These are phyloP conservation scores for Leptothorax acervorum DNA, from an alignment of 2,888 invertebrate species.

Conservation along the genomic window DNA sequence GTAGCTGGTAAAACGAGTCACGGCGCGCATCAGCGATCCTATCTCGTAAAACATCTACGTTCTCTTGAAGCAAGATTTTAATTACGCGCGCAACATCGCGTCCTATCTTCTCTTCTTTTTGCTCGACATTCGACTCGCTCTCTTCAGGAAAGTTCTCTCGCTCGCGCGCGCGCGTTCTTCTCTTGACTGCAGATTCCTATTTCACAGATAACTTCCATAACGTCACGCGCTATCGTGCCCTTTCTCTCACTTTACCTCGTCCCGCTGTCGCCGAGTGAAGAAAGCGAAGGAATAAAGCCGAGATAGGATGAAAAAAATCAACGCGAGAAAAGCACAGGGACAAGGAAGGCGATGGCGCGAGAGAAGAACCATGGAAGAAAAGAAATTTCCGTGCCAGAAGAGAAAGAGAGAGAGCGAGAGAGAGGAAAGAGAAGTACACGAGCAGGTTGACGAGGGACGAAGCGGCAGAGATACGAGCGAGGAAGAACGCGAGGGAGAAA, in stretches of 20 bases:
- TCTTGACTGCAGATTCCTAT: slow-evolving; percentile 68
- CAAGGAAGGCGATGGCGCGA: slow-evolving; percentile 22
- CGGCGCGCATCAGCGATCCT: slow-evolving; percentile 19
- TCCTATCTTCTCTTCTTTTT: not conserved
- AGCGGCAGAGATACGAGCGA: slow-evolving; percentile 34
- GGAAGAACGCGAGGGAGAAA: slow-evolving; percentile 46
- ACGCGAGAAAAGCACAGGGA: slow-evolving; percentile 4
- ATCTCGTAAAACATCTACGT: slow-evolving; percentile 16
- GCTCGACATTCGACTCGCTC: slow-evolving; percentile 34
- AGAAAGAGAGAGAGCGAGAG: not conserved
- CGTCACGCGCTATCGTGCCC: slow-evolving; percentile 59
- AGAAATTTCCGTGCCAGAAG: slow-evolving; percentile 37
- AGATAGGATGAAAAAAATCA: slow-evolving; percentile 36
- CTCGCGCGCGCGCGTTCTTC: slow-evolving; percentile 2
- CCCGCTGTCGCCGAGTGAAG: slow-evolving; percentile 29
- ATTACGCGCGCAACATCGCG: slow-evolving; percentile 50
- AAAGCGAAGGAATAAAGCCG: slow-evolving; percentile 35
- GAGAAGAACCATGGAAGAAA: slow-evolving; percentile 30
- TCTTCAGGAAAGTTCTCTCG: slow-evolving; percentile 2
- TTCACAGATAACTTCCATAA: slow-evolving; percentile 72
- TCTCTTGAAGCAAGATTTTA: slow-evolving; percentile 46
- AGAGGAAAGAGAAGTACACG: not conserved
- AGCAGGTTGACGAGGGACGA: slow-evolving; percentile 38
- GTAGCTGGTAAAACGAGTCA: slow-evolving; percentile 18
- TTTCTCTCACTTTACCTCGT: slow-evolving; percentile 31